These are phyloP conservation scores for Eupithecia subumbrata DNA, from an alignment of 2,888 invertebrate genomes.

Conservation along the genomic window DNA sequence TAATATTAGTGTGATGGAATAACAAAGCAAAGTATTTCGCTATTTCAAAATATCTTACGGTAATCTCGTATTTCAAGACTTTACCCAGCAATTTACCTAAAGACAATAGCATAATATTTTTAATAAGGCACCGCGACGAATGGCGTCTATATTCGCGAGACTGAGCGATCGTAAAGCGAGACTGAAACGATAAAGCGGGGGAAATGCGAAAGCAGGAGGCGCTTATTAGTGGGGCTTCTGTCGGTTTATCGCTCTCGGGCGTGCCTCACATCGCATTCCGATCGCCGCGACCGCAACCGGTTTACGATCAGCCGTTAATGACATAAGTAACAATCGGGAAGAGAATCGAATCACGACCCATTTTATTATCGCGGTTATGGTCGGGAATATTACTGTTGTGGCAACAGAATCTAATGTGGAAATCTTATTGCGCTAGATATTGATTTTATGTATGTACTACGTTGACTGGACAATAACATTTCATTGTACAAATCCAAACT, in stretches of 20 bases:
- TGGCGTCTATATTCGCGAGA: slow-evolving; percentile 51
- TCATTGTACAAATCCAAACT: neutral
- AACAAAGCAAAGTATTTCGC: neutral
- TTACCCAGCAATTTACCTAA: slow-evolving; percentile 11
- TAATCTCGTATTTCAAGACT: neutral
- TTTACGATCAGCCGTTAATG: slow-evolving; percentile 75
- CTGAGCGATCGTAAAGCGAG: slow-evolving; percentile 53
- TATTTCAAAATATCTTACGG: neutral
- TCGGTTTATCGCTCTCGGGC: slow-evolving; percentile 61
- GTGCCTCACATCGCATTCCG: slow-evolving; percentile 76
- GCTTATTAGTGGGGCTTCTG: slow-evolving; percentile 65
- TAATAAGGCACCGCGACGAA: slow-evolving; percentile 70
- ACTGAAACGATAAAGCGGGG: slow-evolving; percentile 51
- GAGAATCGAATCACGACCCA: slow-evolving; percentile 75
- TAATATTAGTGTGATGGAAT: no score
- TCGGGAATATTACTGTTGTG: slow-evolving; percentile 44
- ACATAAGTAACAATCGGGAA: slow-evolving; percentile 76
- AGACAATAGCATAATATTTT: slow-evolving; percentile 54
- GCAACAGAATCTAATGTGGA: slow-evolving; percentile 39
- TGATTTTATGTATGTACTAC: slow-evolving; percentile 23
- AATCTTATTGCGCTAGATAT: slow-evolving; percentile 26
- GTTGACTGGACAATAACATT: slow-evolving; percentile 13
- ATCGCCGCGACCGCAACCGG: slow-evolving; percentile 65
- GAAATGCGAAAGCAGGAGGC: slow-evolving; percentile 56
- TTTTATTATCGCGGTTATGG: slow-evolving; percentile 64